A percentile compares a stretch with the other conserved stretches of the same genome.
Conservation (phyloP, 2,797 vertebrate species). For the Cyclopterus lumpus region DNA sequence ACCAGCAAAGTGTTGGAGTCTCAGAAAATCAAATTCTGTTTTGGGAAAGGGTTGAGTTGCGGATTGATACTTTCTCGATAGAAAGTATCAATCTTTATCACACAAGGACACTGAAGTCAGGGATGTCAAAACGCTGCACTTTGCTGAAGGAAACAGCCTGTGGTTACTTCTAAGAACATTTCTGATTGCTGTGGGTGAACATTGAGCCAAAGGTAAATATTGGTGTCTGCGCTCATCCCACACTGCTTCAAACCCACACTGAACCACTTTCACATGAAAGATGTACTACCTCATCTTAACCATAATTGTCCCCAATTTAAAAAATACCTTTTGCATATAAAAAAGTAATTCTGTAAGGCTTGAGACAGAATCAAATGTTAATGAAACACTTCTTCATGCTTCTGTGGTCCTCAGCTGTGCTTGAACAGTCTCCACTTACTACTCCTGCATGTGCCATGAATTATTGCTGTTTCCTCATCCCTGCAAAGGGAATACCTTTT, state of each 20-base stretch:
- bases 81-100: not conserved
- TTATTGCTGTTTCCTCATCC: not conserved
- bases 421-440: not conserved
- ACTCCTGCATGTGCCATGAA: not conserved
- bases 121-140: not conserved
- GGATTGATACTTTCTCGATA: no score
- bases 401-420: not conserved
- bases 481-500: slow-evolving; percentile 1
- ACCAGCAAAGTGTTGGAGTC: no score
- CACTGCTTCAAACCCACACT: not conserved
- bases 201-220: not conserved
- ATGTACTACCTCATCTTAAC: not conserved
- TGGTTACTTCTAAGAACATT: not conserved
- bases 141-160: not conserved
- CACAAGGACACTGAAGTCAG: not conserved
- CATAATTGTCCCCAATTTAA: not conserved
- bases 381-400: not conserved
- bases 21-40: no score
- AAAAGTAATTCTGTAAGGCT: not conserved
- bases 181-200: not conserved
- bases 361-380: not conserved
- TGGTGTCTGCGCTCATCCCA: not conserved
- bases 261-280: not conserved
- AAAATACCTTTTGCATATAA: not conserved
- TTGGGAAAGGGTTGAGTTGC: no score